Conservation (phyloP, 1,140 invertebrate genomes). For the Leptinotarsa undecemlineata region DNA sequence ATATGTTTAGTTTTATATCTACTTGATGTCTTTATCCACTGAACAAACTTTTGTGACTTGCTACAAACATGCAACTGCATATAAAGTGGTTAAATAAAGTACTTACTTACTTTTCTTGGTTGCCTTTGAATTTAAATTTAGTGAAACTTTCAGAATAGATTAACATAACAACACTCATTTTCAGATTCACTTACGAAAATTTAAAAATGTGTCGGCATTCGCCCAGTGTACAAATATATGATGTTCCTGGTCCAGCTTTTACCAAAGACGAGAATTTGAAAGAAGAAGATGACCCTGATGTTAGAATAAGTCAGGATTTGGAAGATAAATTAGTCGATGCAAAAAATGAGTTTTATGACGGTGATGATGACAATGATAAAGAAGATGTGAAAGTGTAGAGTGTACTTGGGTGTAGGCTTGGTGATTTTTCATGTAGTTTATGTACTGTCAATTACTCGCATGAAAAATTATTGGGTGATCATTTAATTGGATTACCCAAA, state of each 20-base stretch:
- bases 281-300: slow-evolving; percentile 81
- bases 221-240: slow-evolving; percentile 91
- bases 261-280: slow-evolving; percentile 70
- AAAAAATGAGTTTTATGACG: slow-evolving; percentile 92
- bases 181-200: slow-evolving; percentile 78
- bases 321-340: slow-evolving; percentile 84
- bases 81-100: too few species aligned
- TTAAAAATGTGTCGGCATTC: slow-evolving; percentile 88
- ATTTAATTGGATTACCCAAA: too few species aligned
- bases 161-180: neutral
- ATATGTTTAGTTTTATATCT: too few species aligned
- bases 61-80: too few species aligned
- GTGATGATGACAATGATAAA: slow-evolving; percentile 81
- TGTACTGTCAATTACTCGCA: too few species aligned
- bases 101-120: too few species aligned
- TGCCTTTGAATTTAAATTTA: too few species aligned
- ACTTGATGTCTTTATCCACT: too few species aligned
- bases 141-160: too few species aligned
- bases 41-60: too few species aligned
- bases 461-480: too few species aligned
- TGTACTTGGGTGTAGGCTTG: neutral
- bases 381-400: slow-evolving; percentile 49
- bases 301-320: slow-evolving; percentile 77
- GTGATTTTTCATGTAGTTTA: neutral
- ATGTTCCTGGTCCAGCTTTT: slow-evolving; percentile 79